Conservation (phyloP, 2,113 vertebrate genomes). For the human region GRCh38 chr4:9626001-9626500, state of each 20-base stretch:
- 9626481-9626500: too few species aligned
- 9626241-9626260: neutral
- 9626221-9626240: neutral
- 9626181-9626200: too few species aligned
- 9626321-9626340: neutral
- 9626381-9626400: neutral
- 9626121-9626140: too few species aligned
- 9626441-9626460: neutral
- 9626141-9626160: too few species aligned
- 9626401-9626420: neutral
- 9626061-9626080: too few species aligned
- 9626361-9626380: neutral
- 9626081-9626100: too few species aligned
- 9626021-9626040: too few species aligned
- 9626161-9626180: too few species aligned
- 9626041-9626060: too few species aligned
- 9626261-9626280: neutral
- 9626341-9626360: neutral
- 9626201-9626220: neutral
- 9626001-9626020: too few species aligned
- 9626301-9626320: neutral
- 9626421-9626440: neutral
- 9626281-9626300: neutral
- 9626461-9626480: too few species aligned
- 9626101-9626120: too few species aligned